Conservation (phyloP, 2,797 vertebrate genomes). For the Gadopsis marmoratus region DNA sequence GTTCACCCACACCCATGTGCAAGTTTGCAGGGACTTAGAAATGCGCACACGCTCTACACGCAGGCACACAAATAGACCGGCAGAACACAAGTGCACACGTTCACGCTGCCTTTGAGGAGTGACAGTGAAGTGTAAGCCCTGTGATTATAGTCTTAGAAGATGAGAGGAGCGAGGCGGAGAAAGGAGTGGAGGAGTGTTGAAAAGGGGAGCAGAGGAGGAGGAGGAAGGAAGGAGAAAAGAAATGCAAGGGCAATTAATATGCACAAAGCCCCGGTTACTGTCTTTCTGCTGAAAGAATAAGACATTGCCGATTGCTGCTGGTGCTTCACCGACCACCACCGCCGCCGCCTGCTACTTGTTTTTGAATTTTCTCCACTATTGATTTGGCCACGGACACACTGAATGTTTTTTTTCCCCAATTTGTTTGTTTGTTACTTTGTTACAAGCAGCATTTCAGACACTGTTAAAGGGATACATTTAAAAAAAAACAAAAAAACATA, state of each 20-base stretch:
- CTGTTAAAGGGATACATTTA: background rate
- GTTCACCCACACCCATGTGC: slow-evolving; percentile 15
- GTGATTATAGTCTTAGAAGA: slow-evolving; percentile 76
- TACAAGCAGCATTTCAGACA: slow-evolving; percentile 3
- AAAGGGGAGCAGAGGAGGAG: slow-evolving; percentile 39
- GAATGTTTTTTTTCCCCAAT: background rate
- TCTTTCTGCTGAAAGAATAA: slow-evolving; percentile 33
- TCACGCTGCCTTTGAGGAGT: slow-evolving; percentile 54
- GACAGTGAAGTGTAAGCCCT: slow-evolving; percentile 75
- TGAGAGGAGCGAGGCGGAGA: slow-evolving; percentile 72
- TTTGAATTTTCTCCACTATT: background rate
- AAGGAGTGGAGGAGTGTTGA: slow-evolving; percentile 58
- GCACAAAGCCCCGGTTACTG: slow-evolving; percentile 41
- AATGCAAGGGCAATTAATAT: slow-evolving; percentile 34
- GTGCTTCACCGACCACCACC: slow-evolving; percentile 11
- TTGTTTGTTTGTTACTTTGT: background rate
- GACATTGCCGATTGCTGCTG: slow-evolving; percentile 27
- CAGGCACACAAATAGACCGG: slow-evolving; percentile 34
- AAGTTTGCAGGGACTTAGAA: slow-evolving; percentile 17
- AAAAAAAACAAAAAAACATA: background rate
- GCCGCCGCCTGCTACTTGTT: slow-evolving; percentile 15
- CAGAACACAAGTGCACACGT: slow-evolving; percentile 36
- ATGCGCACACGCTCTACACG: slow-evolving; percentile 18
- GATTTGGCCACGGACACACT: background rate
- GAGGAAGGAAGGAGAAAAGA: slow-evolving; percentile 29